phyloP scores from a whole-genome alignment of 2,797 vertebrate species.

The Ateles fusciceps region DNA sequence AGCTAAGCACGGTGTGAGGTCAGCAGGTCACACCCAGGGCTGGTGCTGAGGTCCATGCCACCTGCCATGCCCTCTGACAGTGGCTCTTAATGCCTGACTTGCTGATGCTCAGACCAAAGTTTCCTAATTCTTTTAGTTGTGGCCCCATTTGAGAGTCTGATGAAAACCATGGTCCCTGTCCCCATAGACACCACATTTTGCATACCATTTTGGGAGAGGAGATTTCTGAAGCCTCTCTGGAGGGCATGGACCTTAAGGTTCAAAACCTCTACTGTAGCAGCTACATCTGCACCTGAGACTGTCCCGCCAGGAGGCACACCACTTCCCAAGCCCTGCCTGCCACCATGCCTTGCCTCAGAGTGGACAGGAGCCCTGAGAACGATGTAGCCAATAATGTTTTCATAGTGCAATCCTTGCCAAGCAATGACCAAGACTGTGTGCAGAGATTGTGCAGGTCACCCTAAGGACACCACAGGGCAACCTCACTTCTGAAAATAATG shows the following conservation, averaged over 20 bases:
- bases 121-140: neutral
- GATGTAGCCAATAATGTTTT: neutral
- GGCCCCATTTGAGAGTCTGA: neutral
- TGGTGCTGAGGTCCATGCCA: neutral
- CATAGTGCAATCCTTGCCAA: neutral
- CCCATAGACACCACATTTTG: neutral
- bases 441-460: neutral
- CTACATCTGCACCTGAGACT: neutral
- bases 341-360: neutral
- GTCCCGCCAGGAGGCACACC: neutral
- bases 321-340: neutral
- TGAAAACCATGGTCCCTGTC: neutral
- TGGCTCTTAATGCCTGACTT: neutral
- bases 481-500: neutral
- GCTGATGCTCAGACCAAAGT: neutral
- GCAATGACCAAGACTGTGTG: too few species aligned
- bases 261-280: neutral
- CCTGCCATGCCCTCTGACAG: neutral
- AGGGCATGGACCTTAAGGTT: neutral
- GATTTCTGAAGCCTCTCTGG: neutral
- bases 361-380: neutral
- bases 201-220: neutral
- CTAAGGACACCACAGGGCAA: neutral
- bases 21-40: neutral
- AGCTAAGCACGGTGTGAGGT: neutral